Base-by-base conservation (phyloP, 2,797 vertebrate genomes). In the Hafferia zeledoni region DNA sequence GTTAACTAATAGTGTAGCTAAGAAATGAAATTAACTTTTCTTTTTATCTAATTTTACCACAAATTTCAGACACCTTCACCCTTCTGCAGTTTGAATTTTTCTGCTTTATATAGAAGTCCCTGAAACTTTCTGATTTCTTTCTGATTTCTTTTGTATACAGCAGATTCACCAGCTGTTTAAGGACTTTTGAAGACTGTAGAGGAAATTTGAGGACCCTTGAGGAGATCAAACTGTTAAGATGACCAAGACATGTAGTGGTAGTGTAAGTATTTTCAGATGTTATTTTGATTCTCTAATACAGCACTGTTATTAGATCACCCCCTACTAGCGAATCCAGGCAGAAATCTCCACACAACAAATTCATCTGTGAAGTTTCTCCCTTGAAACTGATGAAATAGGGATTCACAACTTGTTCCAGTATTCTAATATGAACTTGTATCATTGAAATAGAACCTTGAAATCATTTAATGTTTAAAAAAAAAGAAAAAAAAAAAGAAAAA, bases 1-100 rank as follows among this genome's bases (percentile, higher is more conserved):
- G 8, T 30, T 18, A 8, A 5, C 11, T 10, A 17, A 9, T 8
- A 39, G 2, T 13, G 2, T 17, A 6, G 17, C 8, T 52, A 10
- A 57, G 30, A 37, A 83, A 37, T 16, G 2, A 88, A 83, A 87
- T 71, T 44, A 8, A 11, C 9, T 59, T 52, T 60, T 69, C 7
- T 41, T 33, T 53, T 2, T 53, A 43, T 17, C 17, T 72, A 28
- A 33, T n/a, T 68, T 60, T 69, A 27, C 15, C 47, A 28, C 11
- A 63, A 81, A 37, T 2, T 11, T 30, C n/a, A 6, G 4, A 16
- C 27, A 35, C 3, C 9, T 53, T 28, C 24, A 50, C 44, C 23
- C 37, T 5, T 13, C 43, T 11, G 27, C 13, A 50, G 28, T 57
- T 71, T 50, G 28, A 6, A 4, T 44, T 78, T 55, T 59, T 37